Evolutionary conservation across 2,113 vertebrate species (phyloP), one percentile per base, ranked within the genome.

Genomic region (Ictalurus punctatus): DNA sequence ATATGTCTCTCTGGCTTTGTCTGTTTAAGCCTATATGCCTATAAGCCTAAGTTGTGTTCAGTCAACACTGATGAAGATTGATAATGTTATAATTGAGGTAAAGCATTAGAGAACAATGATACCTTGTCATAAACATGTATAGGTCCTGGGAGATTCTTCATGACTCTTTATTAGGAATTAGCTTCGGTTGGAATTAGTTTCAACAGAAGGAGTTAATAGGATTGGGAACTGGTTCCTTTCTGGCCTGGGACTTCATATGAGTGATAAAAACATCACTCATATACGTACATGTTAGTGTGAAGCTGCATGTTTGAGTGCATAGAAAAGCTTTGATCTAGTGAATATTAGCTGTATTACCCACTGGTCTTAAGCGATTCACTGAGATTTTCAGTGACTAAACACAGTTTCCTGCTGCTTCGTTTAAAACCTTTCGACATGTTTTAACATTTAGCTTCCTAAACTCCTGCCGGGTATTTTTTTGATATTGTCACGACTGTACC

Each of bases 101-200:
- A 82, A 27, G 21, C 79, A 82, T 37, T 81, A 59, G 3, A 40
- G 65, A 40, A 59, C 86, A 83, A 44, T 71, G 79, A 87, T 34
- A 79, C 17, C 1, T 69, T 40, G 30, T n/a, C 52, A 85, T 54
- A 23, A 67, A 87, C 27, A 21, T 80, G 5, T 86, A 30, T 79
- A 30, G 40, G 61, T 48, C 61, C 48, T 40, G 13, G 34, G 54
- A 59, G 30, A 37, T 76, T 84, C 40, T 61, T 71, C 23, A 21
- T 76, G 13, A 58, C 17, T 6, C 25, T 59, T 83, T 89, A 40
- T 82, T 63, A 79, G 14, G n/a, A 81, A 88, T 83, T 84, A 81
- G 69, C 84, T 88, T 86, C 83, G 54, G 88, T 74, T 85, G n/a
- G 52, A 80, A 88, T 85, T 83, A 84, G 86, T 79, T 86, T 27